These are phyloP conservation scores for Polyploca ridens DNA, from an alignment of 2,888 invertebrate genomes.

Conservation along the genomic window DNA sequence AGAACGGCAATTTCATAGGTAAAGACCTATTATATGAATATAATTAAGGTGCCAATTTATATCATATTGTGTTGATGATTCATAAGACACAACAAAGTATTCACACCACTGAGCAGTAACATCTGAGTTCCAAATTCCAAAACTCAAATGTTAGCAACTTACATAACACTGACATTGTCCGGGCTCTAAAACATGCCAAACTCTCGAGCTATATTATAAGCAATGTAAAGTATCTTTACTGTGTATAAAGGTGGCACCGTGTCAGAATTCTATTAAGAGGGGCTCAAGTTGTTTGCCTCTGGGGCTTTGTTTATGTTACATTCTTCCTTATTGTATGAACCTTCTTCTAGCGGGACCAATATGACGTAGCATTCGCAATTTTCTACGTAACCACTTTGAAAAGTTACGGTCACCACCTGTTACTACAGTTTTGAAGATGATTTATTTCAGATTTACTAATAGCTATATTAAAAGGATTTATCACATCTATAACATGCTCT, in stretches of 20 bases:
- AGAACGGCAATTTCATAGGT: too few relatives aligned
- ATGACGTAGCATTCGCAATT: conserved; percentile 58
- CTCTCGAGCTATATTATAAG: conserved; percentile 25
- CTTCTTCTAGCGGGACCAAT: conserved; percentile 39
- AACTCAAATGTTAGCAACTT: conserved; percentile 34
- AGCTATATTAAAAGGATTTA: too few relatives aligned
- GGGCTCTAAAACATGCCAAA: conserved; percentile 25
- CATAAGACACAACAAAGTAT: neutral
- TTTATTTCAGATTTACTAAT: too few relatives aligned
- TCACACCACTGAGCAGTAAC: conserved; percentile 25
- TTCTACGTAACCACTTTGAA: conserved; percentile 41
- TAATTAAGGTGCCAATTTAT: neutral
- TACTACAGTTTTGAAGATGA: neutral
- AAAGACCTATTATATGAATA: too few relatives aligned
- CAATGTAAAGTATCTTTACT: conserved; percentile 59
- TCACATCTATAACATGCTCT: too few relatives aligned
- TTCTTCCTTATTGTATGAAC: conserved; percentile 64
- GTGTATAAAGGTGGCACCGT: conserved; percentile 56
- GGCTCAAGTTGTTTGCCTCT: conserved; percentile 68
- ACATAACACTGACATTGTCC: conserved; percentile 40
- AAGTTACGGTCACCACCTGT: conserved; percentile 52
- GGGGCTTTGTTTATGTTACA: conserved; percentile 67
- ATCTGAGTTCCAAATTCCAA: conserved; percentile 28
- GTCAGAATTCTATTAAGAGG: conserved; percentile 74
- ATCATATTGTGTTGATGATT: too few relatives aligned